phyloP scores from a whole-genome alignment of 2,888 invertebrate genomes.

The Epirrhoe alternata region DNA sequence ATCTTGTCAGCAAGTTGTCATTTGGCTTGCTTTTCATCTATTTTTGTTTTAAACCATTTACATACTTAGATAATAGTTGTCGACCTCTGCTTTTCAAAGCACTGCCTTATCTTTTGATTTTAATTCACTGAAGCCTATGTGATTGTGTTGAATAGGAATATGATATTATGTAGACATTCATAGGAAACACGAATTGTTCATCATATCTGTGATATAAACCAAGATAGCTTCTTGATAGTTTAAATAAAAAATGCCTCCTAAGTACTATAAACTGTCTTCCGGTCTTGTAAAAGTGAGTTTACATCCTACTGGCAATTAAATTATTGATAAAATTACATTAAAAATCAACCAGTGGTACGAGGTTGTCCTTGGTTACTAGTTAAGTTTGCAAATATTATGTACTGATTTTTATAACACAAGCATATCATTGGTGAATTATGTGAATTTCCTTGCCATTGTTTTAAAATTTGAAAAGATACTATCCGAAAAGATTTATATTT shows the following conservation, averaged over 20 bases:
- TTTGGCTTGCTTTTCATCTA: slow-evolving; percentile 9
- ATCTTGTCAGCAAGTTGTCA: slow-evolving; percentile 4
- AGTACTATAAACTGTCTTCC: slow-evolving; percentile 47
- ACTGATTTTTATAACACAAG: slow-evolving; percentile 27
- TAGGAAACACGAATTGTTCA: slow-evolving; percentile 45
- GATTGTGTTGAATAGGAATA: slow-evolving; percentile 24
- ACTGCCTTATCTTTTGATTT: slow-evolving; percentile 39
- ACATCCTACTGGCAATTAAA: slow-evolving; percentile 5
- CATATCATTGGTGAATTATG: slow-evolving; percentile 34
- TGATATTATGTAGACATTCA: slow-evolving; percentile 27
- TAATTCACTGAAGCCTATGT: slow-evolving; percentile 24
- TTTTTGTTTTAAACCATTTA: slow-evolving; percentile 28
- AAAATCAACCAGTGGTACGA: slow-evolving; percentile 10
- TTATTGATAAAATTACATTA: slow-evolving; percentile 11
- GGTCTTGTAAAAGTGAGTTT: slow-evolving; percentile 13
- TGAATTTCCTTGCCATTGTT: slow-evolving; percentile 27
- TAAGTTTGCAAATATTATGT: slow-evolving; percentile 15
- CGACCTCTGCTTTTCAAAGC: slow-evolving; percentile 26
- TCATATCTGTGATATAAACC: slow-evolving; percentile 64
- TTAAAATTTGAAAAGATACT: slow-evolving; percentile 12
- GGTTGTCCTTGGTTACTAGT: slow-evolving; percentile 20
- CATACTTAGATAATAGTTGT: slow-evolving; percentile 1
- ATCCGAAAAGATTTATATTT: slow-evolving; percentile 25
- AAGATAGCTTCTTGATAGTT: slow-evolving; percentile 53
- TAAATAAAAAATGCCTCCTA: slow-evolving; percentile 36